Evolutionary conservation across 2,888 invertebrate genomes (phyloP).

Genomic region (Cartodere bifasciata): DNA sequence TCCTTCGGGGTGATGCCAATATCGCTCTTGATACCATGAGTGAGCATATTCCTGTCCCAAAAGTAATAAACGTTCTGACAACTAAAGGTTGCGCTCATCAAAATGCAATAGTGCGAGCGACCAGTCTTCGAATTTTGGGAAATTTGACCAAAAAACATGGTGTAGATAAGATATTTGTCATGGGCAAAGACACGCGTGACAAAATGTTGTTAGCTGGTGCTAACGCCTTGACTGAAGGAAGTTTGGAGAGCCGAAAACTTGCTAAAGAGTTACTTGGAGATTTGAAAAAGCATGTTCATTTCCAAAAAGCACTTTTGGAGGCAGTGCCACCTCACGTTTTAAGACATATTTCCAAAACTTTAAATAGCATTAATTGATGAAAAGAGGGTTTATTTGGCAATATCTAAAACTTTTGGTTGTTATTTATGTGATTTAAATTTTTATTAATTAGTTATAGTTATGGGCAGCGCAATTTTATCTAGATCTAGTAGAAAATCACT

Average conservation of each 20-base stretch:
- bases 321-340: constrained; percentile 67
- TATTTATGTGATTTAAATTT: too few species aligned
- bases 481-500: too few species aligned
- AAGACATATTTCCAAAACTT: constrained; percentile 71
- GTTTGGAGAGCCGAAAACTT: constrained; percentile 66
- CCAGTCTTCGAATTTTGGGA: constrained; percentile 66
- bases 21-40: constrained; percentile 72
- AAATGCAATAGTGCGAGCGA: constrained; percentile 75
- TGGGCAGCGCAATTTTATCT: too few species aligned
- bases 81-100: constrained; percentile 67
- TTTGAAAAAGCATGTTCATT: constrained; percentile 60
- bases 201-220: constrained; percentile 69
- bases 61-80: constrained; percentile 53
- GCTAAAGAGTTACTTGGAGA: constrained; percentile 66
- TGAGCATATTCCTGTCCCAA: constrained; percentile 55
- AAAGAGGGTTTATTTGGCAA: constrained; percentile 1
- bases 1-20: constrained; percentile 81
- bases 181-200: constrained; percentile 67
- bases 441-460: too few species aligned
- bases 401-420: too few species aligned
- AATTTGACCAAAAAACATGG: constrained; percentile 62
- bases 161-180: constrained; percentile 54
- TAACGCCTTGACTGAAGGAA: constrained; percentile 74
- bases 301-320: constrained; percentile 63
- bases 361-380: constrained; percentile 42